phyloP scores from a whole-genome alignment of 2,888 invertebrate genomes.

The Drosophila meridionalis region DNA sequence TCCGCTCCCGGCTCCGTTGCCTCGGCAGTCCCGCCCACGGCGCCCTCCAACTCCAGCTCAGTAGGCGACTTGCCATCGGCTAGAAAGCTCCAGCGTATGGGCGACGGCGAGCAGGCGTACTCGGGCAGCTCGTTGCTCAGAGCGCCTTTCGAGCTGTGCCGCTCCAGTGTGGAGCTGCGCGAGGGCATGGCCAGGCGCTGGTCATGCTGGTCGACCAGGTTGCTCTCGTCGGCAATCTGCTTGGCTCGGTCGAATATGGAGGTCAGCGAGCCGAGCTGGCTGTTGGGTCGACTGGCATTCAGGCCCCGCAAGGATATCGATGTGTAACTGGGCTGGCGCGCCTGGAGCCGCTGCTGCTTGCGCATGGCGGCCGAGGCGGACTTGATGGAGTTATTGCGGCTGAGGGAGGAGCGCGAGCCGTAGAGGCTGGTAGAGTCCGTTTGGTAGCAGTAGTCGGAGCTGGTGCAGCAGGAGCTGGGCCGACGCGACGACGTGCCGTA shows the following conservation, averaged over 20 bases:
- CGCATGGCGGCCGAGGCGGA: conserved; percentile 83
- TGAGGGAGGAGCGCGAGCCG: conserved; percentile 84
- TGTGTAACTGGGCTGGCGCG: conserved; percentile 83
- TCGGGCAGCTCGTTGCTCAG: conserved; percentile 83
- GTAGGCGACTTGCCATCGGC: conserved; percentile 83
- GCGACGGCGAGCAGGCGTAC: conserved; percentile 85
- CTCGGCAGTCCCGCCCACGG: conserved; percentile 49
- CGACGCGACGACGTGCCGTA: conserved; percentile 83
- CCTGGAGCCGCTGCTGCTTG: conserved; percentile 80
- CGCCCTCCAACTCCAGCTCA: conserved; percentile 72
- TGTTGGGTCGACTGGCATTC: conserved; percentile 83
- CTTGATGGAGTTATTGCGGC: conserved; percentile 84
- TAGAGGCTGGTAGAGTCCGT: conserved; percentile 85
- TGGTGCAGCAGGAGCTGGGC: conserved; percentile 84
- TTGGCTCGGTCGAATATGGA: conserved; percentile 84
- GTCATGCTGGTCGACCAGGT: conserved; percentile 29
- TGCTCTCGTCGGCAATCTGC: conserved; percentile 62
- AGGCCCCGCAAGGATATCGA: conserved; percentile 84
- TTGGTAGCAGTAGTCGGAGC: conserved; percentile 85
- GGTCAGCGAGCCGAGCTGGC: conserved; percentile 83
- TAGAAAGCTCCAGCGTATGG: conserved; percentile 85
- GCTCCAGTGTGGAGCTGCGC: conserved; percentile 80
- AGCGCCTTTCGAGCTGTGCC: conserved; percentile 83
- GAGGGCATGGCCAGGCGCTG: conserved; percentile 47
- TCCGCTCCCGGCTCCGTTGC: conserved; percentile 19